These are phyloP conservation scores for Siniperca obscura DNA, from an alignment of 2,797 vertebrate species.

Conservation along the genomic window DNA sequence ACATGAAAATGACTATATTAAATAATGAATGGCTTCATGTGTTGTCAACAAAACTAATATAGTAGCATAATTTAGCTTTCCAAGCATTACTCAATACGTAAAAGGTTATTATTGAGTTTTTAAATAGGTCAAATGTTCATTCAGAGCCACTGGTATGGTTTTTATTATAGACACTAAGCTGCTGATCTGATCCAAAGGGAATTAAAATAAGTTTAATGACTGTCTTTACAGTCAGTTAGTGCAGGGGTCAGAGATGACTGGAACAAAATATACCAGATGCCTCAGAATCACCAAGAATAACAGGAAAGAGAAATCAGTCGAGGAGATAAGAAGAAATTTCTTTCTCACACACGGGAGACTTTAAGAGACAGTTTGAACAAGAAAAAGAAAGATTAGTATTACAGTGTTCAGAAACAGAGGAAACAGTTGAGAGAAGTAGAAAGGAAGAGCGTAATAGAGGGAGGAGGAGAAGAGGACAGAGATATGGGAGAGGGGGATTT, in stretches of 20 bases:
- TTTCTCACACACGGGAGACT: neutral
- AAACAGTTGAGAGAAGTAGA: constrained; percentile 23
- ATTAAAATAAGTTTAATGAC: neutral
- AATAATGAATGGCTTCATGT: neutral
- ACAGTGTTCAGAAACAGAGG: neutral
- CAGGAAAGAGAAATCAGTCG: neutral
- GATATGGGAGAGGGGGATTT: constrained; percentile 13
- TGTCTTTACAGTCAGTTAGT: neutral
- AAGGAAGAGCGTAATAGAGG: constrained; percentile 26
- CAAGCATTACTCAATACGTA: neutral
- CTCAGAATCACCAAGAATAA: neutral
- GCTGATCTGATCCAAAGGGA: neutral
- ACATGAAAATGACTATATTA: neutral
- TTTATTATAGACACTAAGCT: neutral
- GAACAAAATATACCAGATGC: neutral
- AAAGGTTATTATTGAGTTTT: neutral
- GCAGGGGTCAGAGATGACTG: neutral
- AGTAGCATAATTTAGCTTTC: neutral
- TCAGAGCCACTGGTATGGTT: neutral
- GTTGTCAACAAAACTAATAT: neutral
- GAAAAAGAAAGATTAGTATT: neutral
- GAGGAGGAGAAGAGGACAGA: neutral
- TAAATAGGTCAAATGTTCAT: neutral
- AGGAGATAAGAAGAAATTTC: constrained; percentile 11
- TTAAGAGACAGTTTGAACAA: too few relatives aligned